Base-by-base conservation (phyloP, 2,888 invertebrate species). In the Drosophila austrosaltans region DNA sequence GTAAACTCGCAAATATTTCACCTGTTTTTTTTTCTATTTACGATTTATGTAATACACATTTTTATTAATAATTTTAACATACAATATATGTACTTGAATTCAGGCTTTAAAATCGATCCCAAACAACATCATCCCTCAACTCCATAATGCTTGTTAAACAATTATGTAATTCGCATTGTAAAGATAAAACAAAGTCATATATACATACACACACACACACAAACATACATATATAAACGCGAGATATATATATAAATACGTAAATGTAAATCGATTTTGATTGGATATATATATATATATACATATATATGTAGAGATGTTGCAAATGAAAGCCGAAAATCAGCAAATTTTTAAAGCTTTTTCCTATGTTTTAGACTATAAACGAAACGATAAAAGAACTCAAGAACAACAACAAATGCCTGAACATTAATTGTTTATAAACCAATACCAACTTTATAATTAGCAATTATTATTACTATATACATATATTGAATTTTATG, bases 401-500 rank as follows among this genome's bases (percentile, higher is more conserved):
- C 39, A 63, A 48, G 25, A 62, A 39, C 25, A 48, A 61, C 54
- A 40, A 42, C 42, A 63, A 63, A 63, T 56, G 48, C 60, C 60
- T 48, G 40, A 60, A 48, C 60, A 28, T 28, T 42, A 42, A 40
- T 59, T 40, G 44, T 60, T 39, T 57, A 22, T 57, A 39, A 39
- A 22, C 57, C 20, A 57, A 48, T 48, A 57, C 57, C 36, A 57
- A 12, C 39, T 59, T 39, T 25, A 59, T 28, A 62, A 36, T 53
- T 58, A 71, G 56, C 68, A 42, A 58, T 68, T 48, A 65, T 58
- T 30, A 48, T 58, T 58, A 32, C 48, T 60, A 20, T 70, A 73
- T 62, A 74, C 71, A 67, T 44, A 66, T 72, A 67, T 72, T 72
- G 72, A 75, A 67, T 67, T 77, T 67, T 77, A 74, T 64, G 70